Evolutionary conservation across 2,113 vertebrate species (phyloP).

Genomic region (Vimba vimba): DNA sequence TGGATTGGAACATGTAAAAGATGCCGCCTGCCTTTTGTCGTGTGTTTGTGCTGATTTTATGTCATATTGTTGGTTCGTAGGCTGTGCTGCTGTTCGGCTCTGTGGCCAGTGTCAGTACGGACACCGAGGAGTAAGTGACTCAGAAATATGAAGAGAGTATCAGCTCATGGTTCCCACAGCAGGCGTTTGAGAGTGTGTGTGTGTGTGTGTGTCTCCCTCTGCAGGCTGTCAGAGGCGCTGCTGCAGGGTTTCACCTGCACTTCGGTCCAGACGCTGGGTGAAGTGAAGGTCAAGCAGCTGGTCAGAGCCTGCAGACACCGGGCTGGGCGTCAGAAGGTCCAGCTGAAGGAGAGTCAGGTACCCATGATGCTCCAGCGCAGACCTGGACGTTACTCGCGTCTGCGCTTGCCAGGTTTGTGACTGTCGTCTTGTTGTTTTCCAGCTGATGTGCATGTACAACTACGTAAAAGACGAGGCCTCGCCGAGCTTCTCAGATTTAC

Average conservation of each 20-base stretch:
- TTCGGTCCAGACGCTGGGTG: constrained; percentile 31
- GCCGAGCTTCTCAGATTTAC: constrained; percentile 65
- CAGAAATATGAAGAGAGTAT: too few relatives aligned
- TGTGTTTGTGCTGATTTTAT: not conserved
- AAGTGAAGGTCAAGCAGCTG: constrained; percentile 19
- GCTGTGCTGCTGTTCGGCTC: constrained; percentile 59
- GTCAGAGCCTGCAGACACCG: constrained; percentile 59
- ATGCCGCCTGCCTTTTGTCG: not conserved
- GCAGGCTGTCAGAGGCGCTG: constrained; percentile 65
- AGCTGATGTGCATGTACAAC: constrained; percentile 76
- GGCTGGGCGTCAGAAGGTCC: constrained; percentile 44
- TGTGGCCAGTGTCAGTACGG: constrained; percentile 27
- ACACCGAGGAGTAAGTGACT: constrained; percentile 65
- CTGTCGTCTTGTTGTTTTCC: constrained; percentile 1
- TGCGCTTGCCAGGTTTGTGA: not conserved
- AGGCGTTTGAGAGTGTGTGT: not conserved
- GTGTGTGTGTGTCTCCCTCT: constrained; percentile 14
- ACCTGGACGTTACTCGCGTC: too few relatives aligned
- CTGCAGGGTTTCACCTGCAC: constrained; percentile 72
- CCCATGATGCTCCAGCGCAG: too few relatives aligned
- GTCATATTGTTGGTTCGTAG: constrained; percentile 44
- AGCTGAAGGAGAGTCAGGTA: constrained; percentile 68
- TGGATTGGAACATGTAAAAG: not conserved
- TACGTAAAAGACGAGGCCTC: constrained; percentile 47
- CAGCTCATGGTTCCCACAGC: too few relatives aligned